Base-by-base conservation (phyloP, 2,797 vertebrate genomes). In the Morelia viridis region DNA sequence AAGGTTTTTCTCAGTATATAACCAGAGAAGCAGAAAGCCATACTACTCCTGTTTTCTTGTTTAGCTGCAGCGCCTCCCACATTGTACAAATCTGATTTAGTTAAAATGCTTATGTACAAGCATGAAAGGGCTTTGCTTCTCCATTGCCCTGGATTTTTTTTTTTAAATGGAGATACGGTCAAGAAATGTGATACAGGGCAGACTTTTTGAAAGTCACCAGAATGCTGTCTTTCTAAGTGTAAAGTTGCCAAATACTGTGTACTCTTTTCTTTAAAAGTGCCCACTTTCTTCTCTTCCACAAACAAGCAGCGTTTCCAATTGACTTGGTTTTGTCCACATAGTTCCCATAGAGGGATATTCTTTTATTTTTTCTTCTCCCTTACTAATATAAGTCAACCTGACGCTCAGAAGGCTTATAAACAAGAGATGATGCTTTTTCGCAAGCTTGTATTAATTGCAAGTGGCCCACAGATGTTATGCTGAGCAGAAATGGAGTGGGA, bases 391-490 rank as follows among this genome's bases (percentile, higher is more conserved):
- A 50, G 5, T 41, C 15, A 1, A 1, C 60, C n/a, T 28, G 61
- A 85, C 11, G 22, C 4, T 9, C 19, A 35, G 28, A 13, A 31
- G 1, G 6, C n/a, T 46, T 24, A 56, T 10, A 28, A 56, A 46
- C 56, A 58, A 53, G 24, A 68, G 46, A 57, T 13, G 12, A 4
- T 19, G 24, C 12, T 89, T 31, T 22, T 41, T 76, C 28, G 13
- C 71, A 62, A 56, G 84, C n/a, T 24, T 92, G 92, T 80, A 90
- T 92, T 90, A 15, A 62, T 76, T 2, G 11, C n/a, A 28, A 65
- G 31, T 31, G n/a, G 76, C 76, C n/a, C 64, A 28, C 71, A 24
- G 76, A 24, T 46, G 19, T 46, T 80, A 80, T 3, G 46, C 46
- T 35, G 19, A 46, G 71, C 17, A 10, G 71, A 76, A 76, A 76